Evolutionary conservation across 2,113 vertebrate genomes (phyloP), one percentile per base, ranked within the genome.

Genomic region (Petromus typicus): DNA sequence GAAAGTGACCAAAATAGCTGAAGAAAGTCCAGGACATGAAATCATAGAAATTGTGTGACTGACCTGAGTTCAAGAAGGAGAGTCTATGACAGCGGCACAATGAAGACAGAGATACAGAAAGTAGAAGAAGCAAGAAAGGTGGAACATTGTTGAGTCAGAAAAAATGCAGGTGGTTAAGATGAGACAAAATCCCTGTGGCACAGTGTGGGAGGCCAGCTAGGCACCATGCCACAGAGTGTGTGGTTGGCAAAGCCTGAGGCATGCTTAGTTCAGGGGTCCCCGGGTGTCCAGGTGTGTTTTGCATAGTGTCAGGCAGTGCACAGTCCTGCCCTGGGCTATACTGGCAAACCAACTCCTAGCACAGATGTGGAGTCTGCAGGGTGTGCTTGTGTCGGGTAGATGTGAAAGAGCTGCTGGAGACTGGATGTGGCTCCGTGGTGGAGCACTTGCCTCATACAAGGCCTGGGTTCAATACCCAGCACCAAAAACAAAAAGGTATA

Each of bases 1-100:
- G 63, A 86, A 92, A 85, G 13, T 75, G 27, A 93, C 37, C 75
- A 89, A 59, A 89, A 73, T 66, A 93, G 54, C 66, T 83, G 25
- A 80, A 91, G 22, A 5, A 37, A 86, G 54, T 54, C 22, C 8
- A 81, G 27, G 59, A 78, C 54, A 66, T 82, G 43, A 89, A 86
- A 82, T 92, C 75, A 67, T 34, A 63, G 37, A 48, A 43, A 45
- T 18, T 81, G 11, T 95, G 90, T 88, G 40, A 73, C 69, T 92
- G 48, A 81, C 51, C 40, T 81, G 7, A 85, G 79, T 81, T 86
- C 51, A 40, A 54, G 48, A 80, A 66, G 13, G 27, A n/a, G 89
- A 64, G 40, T 20, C 57, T 73, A 0, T 79, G 84, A 79, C 30
- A 45, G 17, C 37, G 90, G 61, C 61, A 78, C 37, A 91, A 17